Percentiles rank a stretch among this genome's conserved stretches.
Conservation (phyloP, 2,113 vertebrate genomes). For the Xiphophorus hellerii region DNA sequence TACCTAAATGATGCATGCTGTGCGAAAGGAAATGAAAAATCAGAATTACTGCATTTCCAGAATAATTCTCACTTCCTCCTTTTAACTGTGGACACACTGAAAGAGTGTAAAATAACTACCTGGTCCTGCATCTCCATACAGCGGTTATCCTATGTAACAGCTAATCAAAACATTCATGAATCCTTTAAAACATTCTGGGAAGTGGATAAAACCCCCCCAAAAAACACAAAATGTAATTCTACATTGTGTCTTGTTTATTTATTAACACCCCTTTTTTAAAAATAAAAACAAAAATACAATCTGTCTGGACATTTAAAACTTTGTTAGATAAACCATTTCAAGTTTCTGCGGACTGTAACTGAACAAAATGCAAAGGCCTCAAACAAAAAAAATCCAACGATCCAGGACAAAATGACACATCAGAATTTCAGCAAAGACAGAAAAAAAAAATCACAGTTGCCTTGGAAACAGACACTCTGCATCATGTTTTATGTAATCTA, state of each 20-base stretch:
- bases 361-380: slow-evolving; percentile 23
- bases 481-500: slow-evolving; percentile 59
- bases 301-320: background rate
- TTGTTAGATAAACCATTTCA: slow-evolving; percentile 17
- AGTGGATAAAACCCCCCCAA: background rate
- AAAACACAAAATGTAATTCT: background rate
- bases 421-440: slow-evolving; percentile 44
- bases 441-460: slow-evolving; percentile 48
- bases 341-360: slow-evolving; percentile 26
- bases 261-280: background rate
- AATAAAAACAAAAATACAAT: background rate
- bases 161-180: too few relatives aligned
- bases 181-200: background rate
- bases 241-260: background rate
- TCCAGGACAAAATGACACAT: slow-evolving; percentile 35
- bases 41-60: background rate
- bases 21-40: background rate
- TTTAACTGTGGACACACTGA: background rate
- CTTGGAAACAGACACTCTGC: slow-evolving; percentile 65
- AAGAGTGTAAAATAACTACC: background rate
- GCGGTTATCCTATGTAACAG: background rate
- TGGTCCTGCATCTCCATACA: background rate
- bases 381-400: slow-evolving; percentile 28
- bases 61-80: background rate
- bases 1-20: background rate